phyloP scores from a whole-genome alignment of 2,113 vertebrate species.

The Phasianus colchicus region DNA sequence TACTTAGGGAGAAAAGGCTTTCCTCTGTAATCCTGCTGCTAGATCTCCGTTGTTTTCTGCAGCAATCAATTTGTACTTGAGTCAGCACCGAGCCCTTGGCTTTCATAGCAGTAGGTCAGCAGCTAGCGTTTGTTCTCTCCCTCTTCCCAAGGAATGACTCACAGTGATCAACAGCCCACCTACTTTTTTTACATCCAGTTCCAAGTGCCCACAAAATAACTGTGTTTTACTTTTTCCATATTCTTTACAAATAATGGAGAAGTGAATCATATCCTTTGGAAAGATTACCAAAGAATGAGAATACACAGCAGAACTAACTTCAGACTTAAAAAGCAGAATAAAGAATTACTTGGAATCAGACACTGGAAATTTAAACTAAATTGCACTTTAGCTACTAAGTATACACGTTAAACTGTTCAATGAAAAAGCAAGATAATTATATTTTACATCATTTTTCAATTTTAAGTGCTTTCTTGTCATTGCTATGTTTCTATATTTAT shows the following conservation, averaged over 20 bases:
- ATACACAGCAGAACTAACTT: slow-evolving; percentile 7
- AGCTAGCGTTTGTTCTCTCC: slow-evolving; percentile 6
- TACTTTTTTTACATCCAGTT: slow-evolving; percentile 19
- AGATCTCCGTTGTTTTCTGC: neutral
- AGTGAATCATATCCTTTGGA: slow-evolving; percentile 67
- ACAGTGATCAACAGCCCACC: slow-evolving; percentile 39
- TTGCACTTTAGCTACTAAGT: slow-evolving; percentile 24
- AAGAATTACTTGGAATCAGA: slow-evolving; percentile 21
- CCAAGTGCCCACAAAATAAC: slow-evolving; percentile 39
- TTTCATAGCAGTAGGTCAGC: slow-evolving; percentile 21
- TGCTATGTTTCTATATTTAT: neutral
- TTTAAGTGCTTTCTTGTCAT: neutral
- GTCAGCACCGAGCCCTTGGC: slow-evolving; percentile 41
- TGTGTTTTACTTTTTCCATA: slow-evolving; percentile 61
- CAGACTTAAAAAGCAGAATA: slow-evolving; percentile 43
- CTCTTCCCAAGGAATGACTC: slow-evolving; percentile 63
- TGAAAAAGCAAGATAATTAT: neutral
- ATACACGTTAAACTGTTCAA: neutral
- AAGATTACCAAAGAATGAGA: slow-evolving; percentile 34
- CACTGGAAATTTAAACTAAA: slow-evolving; percentile 28
- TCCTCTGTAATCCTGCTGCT: neutral
- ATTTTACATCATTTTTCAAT: neutral
- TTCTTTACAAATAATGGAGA: slow-evolving; percentile 56
- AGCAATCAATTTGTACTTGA: neutral
- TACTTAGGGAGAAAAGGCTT: neutral